These are phyloP conservation scores for Stomatorhinus walkeri DNA, from an alignment of 2,797 vertebrate genomes.

Conservation along the genomic window DNA sequence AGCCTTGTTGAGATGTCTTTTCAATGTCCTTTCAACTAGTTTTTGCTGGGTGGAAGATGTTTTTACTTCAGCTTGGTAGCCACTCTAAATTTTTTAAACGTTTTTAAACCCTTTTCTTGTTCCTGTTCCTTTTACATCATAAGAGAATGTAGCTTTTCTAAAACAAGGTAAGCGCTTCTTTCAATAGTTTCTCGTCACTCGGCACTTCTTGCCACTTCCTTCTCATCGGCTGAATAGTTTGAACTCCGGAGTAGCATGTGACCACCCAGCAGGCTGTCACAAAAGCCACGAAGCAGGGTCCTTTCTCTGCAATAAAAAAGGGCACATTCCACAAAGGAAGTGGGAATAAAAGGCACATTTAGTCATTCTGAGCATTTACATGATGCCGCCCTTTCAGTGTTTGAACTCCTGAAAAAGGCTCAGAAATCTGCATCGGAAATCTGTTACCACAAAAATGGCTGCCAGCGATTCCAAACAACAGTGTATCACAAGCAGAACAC, in stretches of 20 bases:
- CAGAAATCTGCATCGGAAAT: not conserved
- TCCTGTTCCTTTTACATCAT: not conserved
- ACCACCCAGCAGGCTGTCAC: not conserved
- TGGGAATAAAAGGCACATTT: not conserved
- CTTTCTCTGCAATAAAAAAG: not conserved
- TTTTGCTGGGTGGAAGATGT: not conserved
- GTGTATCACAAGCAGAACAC: not conserved
- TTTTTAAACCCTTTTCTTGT: not conserved
- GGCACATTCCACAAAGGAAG: not conserved
- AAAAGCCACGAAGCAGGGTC: not conserved
- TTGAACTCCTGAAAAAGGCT: not conserved
- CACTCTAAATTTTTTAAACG: not conserved
- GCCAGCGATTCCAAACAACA: not conserved
- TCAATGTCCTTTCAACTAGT: not conserved
- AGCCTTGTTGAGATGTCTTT: not conserved
- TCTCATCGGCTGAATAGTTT: not conserved
- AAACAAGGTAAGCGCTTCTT: not conserved
- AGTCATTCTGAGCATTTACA: not conserved
- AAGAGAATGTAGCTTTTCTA: not conserved
- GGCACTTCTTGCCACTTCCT: not conserved
- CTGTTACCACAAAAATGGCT: not conserved
- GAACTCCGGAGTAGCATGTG: not conserved
- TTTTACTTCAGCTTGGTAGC: not conserved
- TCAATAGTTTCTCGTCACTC: not conserved
- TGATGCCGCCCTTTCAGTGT: not conserved